A percentile compares a stretch with the other conserved stretches of the same genome.
Evolutionary conservation across 2,113 vertebrate species (phyloP).

Genomic region (Ammodytes marinus): DNA sequence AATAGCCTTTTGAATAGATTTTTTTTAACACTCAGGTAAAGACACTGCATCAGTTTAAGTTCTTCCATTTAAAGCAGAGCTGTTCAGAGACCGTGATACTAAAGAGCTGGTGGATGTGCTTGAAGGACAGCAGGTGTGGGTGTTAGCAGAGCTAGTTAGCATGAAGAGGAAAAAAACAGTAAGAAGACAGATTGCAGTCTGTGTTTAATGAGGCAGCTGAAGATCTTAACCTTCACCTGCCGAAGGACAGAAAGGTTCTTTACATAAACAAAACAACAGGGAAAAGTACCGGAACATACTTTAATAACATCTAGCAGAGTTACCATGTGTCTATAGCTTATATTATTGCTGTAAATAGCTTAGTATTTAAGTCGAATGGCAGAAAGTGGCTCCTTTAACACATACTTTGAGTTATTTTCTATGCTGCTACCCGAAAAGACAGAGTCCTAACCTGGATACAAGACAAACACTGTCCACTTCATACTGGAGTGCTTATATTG

Average conservation of each 20-base stretch:
- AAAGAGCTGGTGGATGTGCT: constrained; percentile 24
- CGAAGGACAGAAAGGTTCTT: constrained; percentile 30
- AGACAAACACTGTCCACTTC: background rate
- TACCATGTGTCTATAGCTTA: background rate
- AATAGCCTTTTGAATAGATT: constrained; percentile 11
- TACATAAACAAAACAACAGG: constrained; percentile 1
- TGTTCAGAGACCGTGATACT: constrained; percentile 20
- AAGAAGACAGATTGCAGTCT: constrained; percentile 35
- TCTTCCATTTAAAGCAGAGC: constrained; percentile 25
- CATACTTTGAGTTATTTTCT: background rate
- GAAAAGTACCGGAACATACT: background rate
- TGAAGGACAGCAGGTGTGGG: constrained; percentile 48
- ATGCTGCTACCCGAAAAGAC: background rate
- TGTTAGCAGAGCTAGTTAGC: constrained; percentile 38
- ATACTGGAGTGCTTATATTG: background rate
- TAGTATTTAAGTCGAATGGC: background rate
- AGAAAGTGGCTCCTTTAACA: background rate
- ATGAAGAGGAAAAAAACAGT: constrained; percentile 29
- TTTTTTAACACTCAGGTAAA: background rate
- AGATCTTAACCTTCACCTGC: constrained; percentile 53
- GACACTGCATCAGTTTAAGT: constrained; percentile 8
- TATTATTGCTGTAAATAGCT: background rate
- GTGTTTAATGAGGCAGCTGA: constrained; percentile 48
- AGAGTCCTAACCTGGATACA: background rate
- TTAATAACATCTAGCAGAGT: background rate